Evolutionary conservation across 35 echinoderm and acorn worm genomes (phyloP).

Genomic region (Heliocidaris erythrogramma): DNA sequence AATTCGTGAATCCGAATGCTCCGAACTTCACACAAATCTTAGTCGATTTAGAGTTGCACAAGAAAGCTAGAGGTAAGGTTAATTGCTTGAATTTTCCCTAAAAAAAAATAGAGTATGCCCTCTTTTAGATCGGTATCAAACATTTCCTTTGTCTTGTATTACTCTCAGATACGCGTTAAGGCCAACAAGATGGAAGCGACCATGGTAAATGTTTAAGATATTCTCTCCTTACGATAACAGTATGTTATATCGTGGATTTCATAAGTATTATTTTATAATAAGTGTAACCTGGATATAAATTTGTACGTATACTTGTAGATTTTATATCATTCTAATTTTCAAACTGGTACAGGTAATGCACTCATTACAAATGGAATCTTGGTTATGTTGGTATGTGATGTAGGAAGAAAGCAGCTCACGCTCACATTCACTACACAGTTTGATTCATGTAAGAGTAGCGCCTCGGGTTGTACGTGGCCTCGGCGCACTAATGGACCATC

Average conservation of each 20-base stretch:
- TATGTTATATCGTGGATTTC: too few relatives aligned
- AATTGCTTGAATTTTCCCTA: background rate
- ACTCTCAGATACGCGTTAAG: too few relatives aligned
- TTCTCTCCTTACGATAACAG: too few relatives aligned
- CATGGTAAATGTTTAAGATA: too few relatives aligned
- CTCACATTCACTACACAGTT: too few relatives aligned
- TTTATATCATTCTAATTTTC: too few relatives aligned
- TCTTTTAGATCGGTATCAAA: background rate
- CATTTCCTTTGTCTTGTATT: background rate
- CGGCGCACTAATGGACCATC: too few relatives aligned
- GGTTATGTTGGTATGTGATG: background rate
- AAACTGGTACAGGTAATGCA: background rate
- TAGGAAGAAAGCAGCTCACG: background rate
- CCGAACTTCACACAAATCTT: conserved; percentile 32
- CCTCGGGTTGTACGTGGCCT: too few relatives aligned
- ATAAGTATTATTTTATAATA: too few relatives aligned
- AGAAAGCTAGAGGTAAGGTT: background rate
- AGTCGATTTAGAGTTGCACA: background rate
- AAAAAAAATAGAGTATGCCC: background rate
- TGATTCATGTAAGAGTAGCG: background rate
- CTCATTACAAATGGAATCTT: background rate
- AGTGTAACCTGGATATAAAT: too few relatives aligned
- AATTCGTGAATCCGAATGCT: background rate
- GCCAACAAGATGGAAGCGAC: too few relatives aligned
- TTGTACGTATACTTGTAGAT: too few relatives aligned